Evolutionary conservation across 92 coral and sea anemone species (phyloP), one percentile per base, ranked within the genome.

Genomic region (Porites rus): DNA sequence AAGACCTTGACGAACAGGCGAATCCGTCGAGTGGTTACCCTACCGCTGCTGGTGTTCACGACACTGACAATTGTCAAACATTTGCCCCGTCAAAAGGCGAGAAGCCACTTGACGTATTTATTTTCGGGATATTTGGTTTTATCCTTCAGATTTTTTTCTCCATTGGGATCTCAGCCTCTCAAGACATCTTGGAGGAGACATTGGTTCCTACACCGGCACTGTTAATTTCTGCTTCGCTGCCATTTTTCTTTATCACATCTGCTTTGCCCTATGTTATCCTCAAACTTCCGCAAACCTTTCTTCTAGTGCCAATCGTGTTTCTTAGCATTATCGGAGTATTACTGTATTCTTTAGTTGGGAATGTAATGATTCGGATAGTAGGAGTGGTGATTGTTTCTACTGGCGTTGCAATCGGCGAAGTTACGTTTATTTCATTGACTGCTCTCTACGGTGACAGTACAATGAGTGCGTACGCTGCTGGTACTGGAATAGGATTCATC

Each of bases 321-420:
- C 77, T 86, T 7, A 60, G 83, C 19, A 82, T 89, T 16, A 19
- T 76, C 1, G 97, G 97, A 0, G 77, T 89, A 46, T 51, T 91
- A 54, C 31, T 94, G 28, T 82, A 72, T 46, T 80, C 97, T 21
- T 74, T 94, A 18, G 90, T 74, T 7, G 80, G 68, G 78, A 73
- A 66, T 43, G 88, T 91, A 8, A 7, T 63, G 14, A 22, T 84
- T 69, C 93, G 92, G 66, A 69, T 94, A 5, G n/a, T 66, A 1
- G 97, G 97, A 5, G 94, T 91, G 13, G 84, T 89, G 22, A 46
- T 86, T 31, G 89, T 84, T 16, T 88, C 93, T 4, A 51, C 90
- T 54, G 97, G 94, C 0, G 75, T 88, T 31, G 97, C 95, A 0
- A 84, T 91, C 17, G 97, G 95, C 28, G 97, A 94, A 64, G 92